Conservation (phyloP, 1,140 invertebrate species). For the Neocloeon triangulifer region DNA sequence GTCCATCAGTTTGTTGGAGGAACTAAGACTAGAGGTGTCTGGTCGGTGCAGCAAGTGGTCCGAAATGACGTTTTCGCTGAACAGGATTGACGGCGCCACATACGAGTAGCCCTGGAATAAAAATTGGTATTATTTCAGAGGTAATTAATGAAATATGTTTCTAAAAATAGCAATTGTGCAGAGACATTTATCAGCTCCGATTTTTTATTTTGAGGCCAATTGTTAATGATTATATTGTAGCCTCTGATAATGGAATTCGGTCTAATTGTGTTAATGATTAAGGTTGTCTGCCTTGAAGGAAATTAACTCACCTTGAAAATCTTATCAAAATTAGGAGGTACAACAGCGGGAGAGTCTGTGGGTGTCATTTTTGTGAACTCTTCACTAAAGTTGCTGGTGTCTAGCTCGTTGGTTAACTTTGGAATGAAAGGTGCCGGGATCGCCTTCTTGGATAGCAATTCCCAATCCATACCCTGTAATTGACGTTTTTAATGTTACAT, state of each 20-base stretch:
- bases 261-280: no score
- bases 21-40: slow-evolving; percentile 18
- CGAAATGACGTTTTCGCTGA: slow-evolving; percentile 63
- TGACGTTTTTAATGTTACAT: slow-evolving; percentile 1
- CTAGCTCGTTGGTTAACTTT: slow-evolving; percentile 55
- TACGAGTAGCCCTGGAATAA: slow-evolving; percentile 68
- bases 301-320: slow-evolving; percentile 48
- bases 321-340: slow-evolving; percentile 64
- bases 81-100: slow-evolving; percentile 77
- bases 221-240: not conserved
- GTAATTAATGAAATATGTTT: not conserved
- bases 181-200: not conserved
- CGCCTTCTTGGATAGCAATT: slow-evolving; percentile 41
- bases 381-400: slow-evolving; percentile 88
- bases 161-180: not conserved
- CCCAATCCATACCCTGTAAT: slow-evolving; percentile 46
- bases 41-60: slow-evolving; percentile 37
- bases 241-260: no score
- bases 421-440: slow-evolving; percentile 64
- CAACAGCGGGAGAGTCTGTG: slow-evolving; percentile 72
- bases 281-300: no score
- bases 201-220: not conserved
- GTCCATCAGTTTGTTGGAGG: slow-evolving; percentile 32
- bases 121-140: slow-evolving; percentile 3
- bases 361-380: slow-evolving; percentile 84